Evolutionary conservation across 37 sponge, comb jelly and placozoan genomes (phyloP).

Genomic region (Ianthella basta): DNA sequence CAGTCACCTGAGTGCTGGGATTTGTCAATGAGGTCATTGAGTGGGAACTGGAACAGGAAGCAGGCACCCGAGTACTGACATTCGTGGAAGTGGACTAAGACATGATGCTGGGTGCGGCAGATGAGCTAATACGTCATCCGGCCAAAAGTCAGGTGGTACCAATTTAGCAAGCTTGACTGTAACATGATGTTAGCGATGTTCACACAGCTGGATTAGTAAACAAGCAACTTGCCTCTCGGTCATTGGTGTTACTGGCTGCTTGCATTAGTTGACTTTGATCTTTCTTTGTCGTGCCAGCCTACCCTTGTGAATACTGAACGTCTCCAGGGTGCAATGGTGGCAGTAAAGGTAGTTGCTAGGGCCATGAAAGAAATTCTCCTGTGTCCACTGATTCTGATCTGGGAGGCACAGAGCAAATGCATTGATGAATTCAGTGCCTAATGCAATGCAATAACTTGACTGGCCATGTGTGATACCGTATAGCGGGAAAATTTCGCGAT

Average conservation of each 20-base stretch:
- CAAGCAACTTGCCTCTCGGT: conserved; percentile 23
- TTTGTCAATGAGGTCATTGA: too few species aligned
- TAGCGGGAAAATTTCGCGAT: too few species aligned
- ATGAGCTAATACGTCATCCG: neutral
- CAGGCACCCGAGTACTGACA: neutral
- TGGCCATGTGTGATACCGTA: neutral
- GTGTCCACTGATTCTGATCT: conserved; percentile 47
- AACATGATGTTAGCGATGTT: neutral
- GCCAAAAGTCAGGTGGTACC: conserved; percentile 4
- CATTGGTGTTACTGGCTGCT: conserved; percentile 26
- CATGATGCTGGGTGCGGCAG: neutral
- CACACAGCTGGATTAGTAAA: neutral
- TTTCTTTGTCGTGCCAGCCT: conserved; percentile 36
- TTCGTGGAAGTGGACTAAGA: neutral
- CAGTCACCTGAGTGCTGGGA: too few species aligned
- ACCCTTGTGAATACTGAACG: conserved; percentile 17
- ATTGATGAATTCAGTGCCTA: too few species aligned
- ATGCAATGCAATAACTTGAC: too few species aligned
- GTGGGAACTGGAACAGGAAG: too few species aligned
- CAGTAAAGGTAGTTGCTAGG: conserved; percentile 47
- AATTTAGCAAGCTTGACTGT: neutral
- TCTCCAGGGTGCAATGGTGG: conserved; percentile 4
- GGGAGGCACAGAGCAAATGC: too few species aligned
- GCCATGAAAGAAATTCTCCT: conserved; percentile 28
- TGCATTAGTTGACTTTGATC: conserved; percentile 37